Evolutionary conservation across 1,140 invertebrate species (phyloP).

Genomic region (Pogonus chalceus): DNA sequence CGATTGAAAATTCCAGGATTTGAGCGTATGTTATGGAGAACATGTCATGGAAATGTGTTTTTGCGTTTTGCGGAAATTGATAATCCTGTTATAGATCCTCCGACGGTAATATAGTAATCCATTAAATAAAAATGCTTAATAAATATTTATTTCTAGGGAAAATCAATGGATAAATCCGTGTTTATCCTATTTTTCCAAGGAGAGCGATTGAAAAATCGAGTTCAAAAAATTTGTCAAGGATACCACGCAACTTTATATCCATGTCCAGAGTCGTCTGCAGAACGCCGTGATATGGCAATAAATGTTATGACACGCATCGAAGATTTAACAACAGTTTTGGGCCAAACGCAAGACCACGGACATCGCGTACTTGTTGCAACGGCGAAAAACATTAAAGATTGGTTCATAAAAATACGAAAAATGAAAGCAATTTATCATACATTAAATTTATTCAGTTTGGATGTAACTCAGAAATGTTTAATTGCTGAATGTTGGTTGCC

Average conservation of each 20-base stretch:
- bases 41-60: conserved; percentile 89
- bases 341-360: conserved; percentile 87
- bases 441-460: conserved; percentile 85
- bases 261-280: conserved; percentile 79
- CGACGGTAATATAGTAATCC: conserved; percentile 81
- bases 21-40: conserved; percentile 96
- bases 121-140: too few relatives aligned
- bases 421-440: conserved; percentile 92
- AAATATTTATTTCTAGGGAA: conserved; percentile 81
- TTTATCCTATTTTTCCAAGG: conserved; percentile 99
- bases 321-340: conserved; percentile 82
- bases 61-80: conserved; percentile 88
- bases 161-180: conserved; percentile 91
- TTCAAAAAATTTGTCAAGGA: conserved; percentile 95
- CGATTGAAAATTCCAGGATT: conserved; percentile 91
- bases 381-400: conserved; percentile 86
- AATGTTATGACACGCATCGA: conserved; percentile 87
- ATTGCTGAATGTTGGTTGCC: conserved; percentile 99
- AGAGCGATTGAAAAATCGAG: conserved; percentile 92
- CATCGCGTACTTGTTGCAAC: conserved; percentile 82
- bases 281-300: conserved; percentile 88
- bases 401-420: conserved; percentile 90
- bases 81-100: conserved; percentile 87
- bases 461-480: conserved; percentile 88
- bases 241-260: conserved; percentile 96